Evolutionary conservation across 2,888 invertebrate species (phyloP), one percentile per base, ranked within the genome.

Genomic region (Melinopterus prodromus): DNA sequence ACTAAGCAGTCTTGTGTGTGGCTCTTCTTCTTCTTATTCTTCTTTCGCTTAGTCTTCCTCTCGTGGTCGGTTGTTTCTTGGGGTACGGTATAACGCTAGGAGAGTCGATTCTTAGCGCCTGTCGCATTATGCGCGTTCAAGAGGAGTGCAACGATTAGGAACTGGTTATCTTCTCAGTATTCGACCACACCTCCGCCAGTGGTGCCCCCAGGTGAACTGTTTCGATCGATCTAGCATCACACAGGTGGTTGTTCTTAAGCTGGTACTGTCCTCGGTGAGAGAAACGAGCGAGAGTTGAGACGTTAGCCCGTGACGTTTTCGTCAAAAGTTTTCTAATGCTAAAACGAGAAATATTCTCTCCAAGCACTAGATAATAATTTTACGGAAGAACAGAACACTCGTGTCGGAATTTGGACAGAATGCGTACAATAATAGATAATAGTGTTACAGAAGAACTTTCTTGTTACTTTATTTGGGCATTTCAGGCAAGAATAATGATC

Each of bases 101-200:
- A 37, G 74, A 74, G 37, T 74, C 15, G 74, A 35, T 35, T 35
- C 37, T 35, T 82, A 86, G 85, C 84, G 86, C 85, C 87, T 87
- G 87, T 87, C 87, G 86, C 86, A 87, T 87, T 87, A 87, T 87
- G 87, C 87, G 86, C 86, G 85, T 86, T 83, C 84, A 85, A 86
- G 86, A 86, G 35, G 35, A n/a, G 36, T 12, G 86, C 85, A 83
- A 84, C 87, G 87, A 87, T 88, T 88, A 88, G 87, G 87, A 88
- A 88, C 87, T 87, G 87, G 88, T 87, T 88, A 87, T 87, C 86
- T 85, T 82, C 83, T 83, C 83, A 69, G 84, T 82, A 81, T 81
- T 85, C 84, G 84, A 86, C 87, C 86, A 87, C 86, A 86, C 86
- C 86, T 86, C 86, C 85, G 35, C 35, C 74, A 35, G 53, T 53